Percentiles rank a stretch among this genome's conserved stretches.
Evolutionary conservation across 2,113 vertebrate genomes (phyloP).

Genomic region (Diadophis punctatus): DNA sequence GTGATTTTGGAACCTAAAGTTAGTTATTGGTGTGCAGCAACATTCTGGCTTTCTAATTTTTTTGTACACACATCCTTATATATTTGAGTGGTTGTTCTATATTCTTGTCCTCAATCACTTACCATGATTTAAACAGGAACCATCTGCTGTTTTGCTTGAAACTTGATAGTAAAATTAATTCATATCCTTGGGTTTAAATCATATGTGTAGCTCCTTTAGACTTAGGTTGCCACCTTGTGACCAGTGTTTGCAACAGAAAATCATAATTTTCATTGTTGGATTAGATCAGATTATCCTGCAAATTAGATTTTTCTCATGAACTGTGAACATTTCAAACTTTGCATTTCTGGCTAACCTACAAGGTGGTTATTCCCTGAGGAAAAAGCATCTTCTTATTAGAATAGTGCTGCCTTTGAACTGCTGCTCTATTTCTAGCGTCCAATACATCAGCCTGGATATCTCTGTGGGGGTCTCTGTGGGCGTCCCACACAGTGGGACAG

Average conservation of each 20-base stretch:
- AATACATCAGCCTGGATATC: background rate
- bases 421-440: background rate
- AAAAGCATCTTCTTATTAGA: background rate
- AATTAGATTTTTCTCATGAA: background rate
- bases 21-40: background rate
- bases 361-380: background rate
- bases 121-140: background rate
- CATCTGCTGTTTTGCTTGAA: background rate
- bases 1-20: background rate
- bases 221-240: slow-evolving; percentile 61
- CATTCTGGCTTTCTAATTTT: background rate
- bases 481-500: background rate
- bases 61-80: background rate
- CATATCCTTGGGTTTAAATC: background rate
- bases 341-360: background rate
- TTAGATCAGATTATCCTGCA: background rate
- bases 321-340: background rate
- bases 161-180: background rate
- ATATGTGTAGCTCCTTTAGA: background rate
- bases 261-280: background rate
- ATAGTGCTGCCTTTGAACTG: background rate
- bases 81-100: background rate
- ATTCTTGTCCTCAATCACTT: background rate
- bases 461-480: too few relatives aligned
- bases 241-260: slow-evolving; percentile 6